phyloP scores from a whole-genome alignment of 2,888 invertebrate species.

The Tetropium fuscum region DNA sequence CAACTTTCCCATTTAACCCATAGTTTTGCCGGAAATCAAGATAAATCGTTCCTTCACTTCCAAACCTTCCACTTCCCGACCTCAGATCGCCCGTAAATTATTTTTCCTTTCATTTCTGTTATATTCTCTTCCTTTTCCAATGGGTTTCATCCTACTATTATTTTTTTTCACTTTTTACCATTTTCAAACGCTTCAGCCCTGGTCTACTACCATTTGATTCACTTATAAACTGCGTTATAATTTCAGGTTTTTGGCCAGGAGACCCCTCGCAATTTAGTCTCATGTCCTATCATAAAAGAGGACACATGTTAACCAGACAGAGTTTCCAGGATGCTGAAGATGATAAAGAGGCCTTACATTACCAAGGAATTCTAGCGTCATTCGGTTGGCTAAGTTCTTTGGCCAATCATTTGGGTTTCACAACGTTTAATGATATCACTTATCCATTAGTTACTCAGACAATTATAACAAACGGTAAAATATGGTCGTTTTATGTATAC shows the following conservation, averaged over 20 bases:
- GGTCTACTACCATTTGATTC: too few relatives aligned
- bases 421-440: constrained; percentile 88
- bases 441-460: constrained; percentile 93
- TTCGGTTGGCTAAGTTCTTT: constrained; percentile 85
- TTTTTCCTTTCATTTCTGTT: too few relatives aligned
- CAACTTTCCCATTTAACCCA: too few relatives aligned
- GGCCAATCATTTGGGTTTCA: constrained; percentile 90
- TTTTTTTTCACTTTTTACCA: too few relatives aligned
- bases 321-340: constrained; percentile 69
- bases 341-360: constrained; percentile 74
- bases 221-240: too few relatives aligned
- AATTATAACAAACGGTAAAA: constrained; percentile 87
- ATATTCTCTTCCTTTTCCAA: too few relatives aligned
- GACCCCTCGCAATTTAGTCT: constrained; percentile 82
- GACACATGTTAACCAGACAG: constrained; percentile 69
- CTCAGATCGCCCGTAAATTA: too few relatives aligned
- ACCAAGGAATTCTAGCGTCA: constrained; percentile 82
- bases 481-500: constrained; percentile 89
- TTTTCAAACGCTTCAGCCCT: too few relatives aligned
- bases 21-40: too few relatives aligned
- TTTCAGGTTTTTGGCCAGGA: constrained; percentile 86
- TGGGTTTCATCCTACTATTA: too few relatives aligned
- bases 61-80: too few relatives aligned
- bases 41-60: too few relatives aligned
- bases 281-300: constrained; percentile 79